phyloP scores from a whole-genome alignment of 2,888 invertebrate genomes.

The Morinoia aosen region DNA sequence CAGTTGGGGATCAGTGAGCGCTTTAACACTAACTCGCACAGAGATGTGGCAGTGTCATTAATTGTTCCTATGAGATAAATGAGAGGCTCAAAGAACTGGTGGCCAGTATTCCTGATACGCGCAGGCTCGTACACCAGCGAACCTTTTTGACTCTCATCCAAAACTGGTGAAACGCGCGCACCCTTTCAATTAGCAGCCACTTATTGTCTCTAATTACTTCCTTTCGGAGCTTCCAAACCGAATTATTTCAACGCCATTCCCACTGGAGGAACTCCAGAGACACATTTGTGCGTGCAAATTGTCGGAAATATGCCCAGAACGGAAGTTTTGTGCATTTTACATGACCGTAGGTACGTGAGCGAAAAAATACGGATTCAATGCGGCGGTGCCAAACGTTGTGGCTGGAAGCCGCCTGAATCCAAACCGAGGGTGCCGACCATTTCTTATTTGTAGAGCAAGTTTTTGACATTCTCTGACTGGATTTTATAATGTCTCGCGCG shows the following conservation, averaged over 20 bases:
- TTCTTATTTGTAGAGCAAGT: not conserved
- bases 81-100: not conserved
- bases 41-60: not conserved
- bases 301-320: not conserved
- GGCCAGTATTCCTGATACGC: conserved; percentile 12
- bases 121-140: not conserved
- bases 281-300: not conserved
- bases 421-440: not conserved
- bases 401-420: not conserved
- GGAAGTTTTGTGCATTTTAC: not conserved
- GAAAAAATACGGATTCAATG: conserved; percentile 6
- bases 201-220: conserved; percentile 41
- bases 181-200: conserved; percentile 24
- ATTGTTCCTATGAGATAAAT: conserved; percentile 8
- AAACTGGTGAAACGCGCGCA: not conserved
- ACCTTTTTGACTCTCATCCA: not conserved
- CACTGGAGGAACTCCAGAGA: not conserved
- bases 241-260: not conserved
- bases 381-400: conserved; percentile 14
- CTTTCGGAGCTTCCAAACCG: not conserved
- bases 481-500: conserved; percentile 34
- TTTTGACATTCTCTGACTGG: conserved; percentile 9
- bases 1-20: not conserved
- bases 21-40: conserved; percentile 7
- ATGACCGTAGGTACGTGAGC: not conserved